Evolutionary conservation across 2,113 vertebrate genomes (phyloP).

Genomic region (Larimichthys crocea): DNA sequence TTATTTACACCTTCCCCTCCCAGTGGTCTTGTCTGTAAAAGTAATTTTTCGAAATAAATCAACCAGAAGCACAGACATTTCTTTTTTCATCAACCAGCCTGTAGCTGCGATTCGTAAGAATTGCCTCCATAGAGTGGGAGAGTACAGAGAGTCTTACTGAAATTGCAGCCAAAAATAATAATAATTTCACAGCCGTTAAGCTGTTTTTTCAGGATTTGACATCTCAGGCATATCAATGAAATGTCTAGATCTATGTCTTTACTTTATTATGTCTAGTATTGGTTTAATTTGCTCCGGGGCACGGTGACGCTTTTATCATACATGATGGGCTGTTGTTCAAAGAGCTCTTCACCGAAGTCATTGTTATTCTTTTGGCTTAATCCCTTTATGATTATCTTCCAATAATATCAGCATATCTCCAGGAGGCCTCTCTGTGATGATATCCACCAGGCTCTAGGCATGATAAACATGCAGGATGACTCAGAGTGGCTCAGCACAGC

Average conservation of each 20-base stretch:
- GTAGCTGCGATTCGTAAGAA: conserved; percentile 13
- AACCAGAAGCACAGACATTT: background rate
- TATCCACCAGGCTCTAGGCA: background rate
- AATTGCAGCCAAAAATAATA: background rate
- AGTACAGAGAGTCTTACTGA: background rate
- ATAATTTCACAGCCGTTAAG: background rate
- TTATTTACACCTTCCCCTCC: conserved; percentile 31
- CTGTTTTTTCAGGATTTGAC: background rate
- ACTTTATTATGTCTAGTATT: background rate
- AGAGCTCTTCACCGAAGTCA: conserved; percentile 11
- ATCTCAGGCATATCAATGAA: background rate
- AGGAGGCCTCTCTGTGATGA: conserved; percentile 11
- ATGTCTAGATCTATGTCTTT: background rate
- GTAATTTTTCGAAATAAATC: conserved; percentile 32
- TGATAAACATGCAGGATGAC: background rate
- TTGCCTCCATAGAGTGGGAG: background rate
- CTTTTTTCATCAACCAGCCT: conserved; percentile 6
- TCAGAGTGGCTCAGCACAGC: background rate
- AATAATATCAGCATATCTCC: conserved; percentile 36
- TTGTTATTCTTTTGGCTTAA: background rate
- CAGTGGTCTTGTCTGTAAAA: background rate
- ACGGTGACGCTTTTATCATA: background rate
- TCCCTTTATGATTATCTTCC: conserved; percentile 24
- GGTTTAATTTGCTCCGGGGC: background rate
- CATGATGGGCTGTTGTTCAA: conserved; percentile 9